A percentile compares a stretch with the other conserved stretches of the same genome.
These are phyloP conservation scores for Dendrolimus houi DNA, from an alignment of 2,888 invertebrate species.

Conservation along the genomic window DNA sequence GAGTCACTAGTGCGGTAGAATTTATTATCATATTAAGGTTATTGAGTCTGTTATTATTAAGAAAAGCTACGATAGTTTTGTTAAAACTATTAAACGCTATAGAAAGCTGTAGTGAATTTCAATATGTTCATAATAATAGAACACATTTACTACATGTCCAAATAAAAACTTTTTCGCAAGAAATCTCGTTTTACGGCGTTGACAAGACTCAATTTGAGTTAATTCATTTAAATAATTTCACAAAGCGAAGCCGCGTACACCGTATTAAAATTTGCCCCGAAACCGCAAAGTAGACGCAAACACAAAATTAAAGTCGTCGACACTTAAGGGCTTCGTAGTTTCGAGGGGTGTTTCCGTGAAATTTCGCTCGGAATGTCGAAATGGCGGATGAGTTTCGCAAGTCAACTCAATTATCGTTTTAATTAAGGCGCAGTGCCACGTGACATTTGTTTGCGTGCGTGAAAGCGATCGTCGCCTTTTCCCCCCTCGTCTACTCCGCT, in stretches of 20 bases:
- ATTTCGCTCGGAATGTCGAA: conserved; percentile 71
- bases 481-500: conserved; percentile 11
- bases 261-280: conserved; percentile 68
- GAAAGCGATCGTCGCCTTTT: conserved; percentile 58
- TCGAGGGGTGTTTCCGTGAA: conserved; percentile 66
- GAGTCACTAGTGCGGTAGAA: conserved; percentile 21
- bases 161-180: no score
- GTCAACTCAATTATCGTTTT: conserved; percentile 77
- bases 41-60: neutral
- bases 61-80: no score
- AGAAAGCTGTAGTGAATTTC: no score
- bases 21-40: conserved; percentile 9
- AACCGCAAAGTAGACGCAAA: conserved; percentile 73
- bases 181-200: conserved; percentile 10
- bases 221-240: conserved; percentile 67
- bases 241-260: conserved; percentile 57
- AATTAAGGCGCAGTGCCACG: conserved; percentile 74
- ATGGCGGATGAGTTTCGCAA: conserved; percentile 75
- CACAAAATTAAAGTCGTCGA: conserved; percentile 74
- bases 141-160: no score
- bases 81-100: no score
- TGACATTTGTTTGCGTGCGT: conserved; percentile 76
- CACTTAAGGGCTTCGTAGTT: conserved; percentile 72
- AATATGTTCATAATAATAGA: no score
- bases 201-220: conserved; percentile 54